phyloP scores from a whole-genome alignment of 2,113 vertebrate genomes.

The Coreoperca whiteheadi region DNA sequence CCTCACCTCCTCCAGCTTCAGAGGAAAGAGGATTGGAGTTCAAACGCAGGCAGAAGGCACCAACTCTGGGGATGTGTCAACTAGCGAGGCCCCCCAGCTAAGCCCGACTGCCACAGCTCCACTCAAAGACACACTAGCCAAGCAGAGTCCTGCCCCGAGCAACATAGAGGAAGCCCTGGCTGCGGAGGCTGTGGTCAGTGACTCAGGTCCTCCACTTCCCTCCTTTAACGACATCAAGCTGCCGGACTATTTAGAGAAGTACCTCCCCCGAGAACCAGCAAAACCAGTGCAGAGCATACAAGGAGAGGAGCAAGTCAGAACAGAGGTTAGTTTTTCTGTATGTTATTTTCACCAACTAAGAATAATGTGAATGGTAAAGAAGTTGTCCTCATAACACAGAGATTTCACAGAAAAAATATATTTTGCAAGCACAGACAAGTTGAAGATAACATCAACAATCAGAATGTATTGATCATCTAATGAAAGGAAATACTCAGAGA shows the following conservation, averaged over 20 bases:
- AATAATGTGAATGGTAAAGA: not conserved
- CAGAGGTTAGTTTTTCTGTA: constrained; percentile 69
- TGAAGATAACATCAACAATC: not conserved
- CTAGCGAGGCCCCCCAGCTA: constrained; percentile 53
- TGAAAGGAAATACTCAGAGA: not conserved
- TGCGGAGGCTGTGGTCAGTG: constrained; percentile 62
- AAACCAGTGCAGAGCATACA: constrained; percentile 75
- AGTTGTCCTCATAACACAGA: constrained; percentile 2
- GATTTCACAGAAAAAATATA: not conserved
- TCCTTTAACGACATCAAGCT: constrained; percentile 85
- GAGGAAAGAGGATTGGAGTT: constrained; percentile 77
- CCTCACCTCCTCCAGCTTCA: constrained; percentile 77
- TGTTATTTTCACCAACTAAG: not conserved
- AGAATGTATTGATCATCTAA: not conserved
- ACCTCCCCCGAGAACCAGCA: constrained; percentile 77
- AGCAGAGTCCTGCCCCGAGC: constrained; percentile 58
- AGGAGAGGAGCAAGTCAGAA: constrained; percentile 52
- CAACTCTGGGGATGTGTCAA: constrained; percentile 68
- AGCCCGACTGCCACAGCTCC: constrained; percentile 32
- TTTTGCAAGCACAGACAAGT: constrained; percentile 1
- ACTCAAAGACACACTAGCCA: constrained; percentile 25
- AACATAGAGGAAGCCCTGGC: constrained; percentile 41
- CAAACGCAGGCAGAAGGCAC: constrained; percentile 68
- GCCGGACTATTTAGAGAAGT: constrained; percentile 88
- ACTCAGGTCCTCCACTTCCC: constrained; percentile 72